These are phyloP conservation scores for Muscicapa adusta DNA, from an alignment of 2,113 vertebrate genomes.

Conservation along the genomic window DNA sequence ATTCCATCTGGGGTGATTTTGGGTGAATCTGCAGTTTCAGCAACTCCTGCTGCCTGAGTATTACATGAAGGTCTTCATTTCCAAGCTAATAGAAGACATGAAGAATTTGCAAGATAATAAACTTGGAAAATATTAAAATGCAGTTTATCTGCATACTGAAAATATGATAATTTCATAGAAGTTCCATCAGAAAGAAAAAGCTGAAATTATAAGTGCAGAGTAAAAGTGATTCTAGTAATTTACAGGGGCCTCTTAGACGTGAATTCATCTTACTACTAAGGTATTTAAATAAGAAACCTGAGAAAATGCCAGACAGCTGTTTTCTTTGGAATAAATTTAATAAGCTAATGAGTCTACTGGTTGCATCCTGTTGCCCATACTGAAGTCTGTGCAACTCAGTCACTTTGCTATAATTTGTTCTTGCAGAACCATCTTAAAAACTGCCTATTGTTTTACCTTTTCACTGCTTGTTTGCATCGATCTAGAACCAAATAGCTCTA, in stretches of 20 bases:
- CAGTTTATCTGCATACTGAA: neutral
- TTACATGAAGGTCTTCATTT: neutral
- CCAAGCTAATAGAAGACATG: neutral
- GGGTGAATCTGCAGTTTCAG: neutral
- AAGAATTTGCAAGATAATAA: neutral
- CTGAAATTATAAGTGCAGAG: slow-evolving; percentile 12
- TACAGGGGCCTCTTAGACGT: neutral
- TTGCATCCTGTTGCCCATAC: neutral
- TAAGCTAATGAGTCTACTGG: neutral
- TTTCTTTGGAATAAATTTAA: neutral
- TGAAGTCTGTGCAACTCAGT: neutral
- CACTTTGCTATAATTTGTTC: neutral
- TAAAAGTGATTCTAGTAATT: neutral
- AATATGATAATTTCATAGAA: neutral
- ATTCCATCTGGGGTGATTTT: neutral
- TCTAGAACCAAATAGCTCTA: neutral
- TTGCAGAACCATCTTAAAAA: neutral
- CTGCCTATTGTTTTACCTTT: neutral
- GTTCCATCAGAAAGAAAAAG: neutral
- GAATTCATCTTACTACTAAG: neutral
- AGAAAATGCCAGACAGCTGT: neutral
- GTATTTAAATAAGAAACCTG: neutral
- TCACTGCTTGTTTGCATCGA: neutral
- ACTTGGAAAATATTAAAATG: neutral
- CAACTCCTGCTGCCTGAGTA: neutral